Base-by-base conservation (phyloP, 92 coral and sea anemone species). In the Isaurus tuberculatus region DNA sequence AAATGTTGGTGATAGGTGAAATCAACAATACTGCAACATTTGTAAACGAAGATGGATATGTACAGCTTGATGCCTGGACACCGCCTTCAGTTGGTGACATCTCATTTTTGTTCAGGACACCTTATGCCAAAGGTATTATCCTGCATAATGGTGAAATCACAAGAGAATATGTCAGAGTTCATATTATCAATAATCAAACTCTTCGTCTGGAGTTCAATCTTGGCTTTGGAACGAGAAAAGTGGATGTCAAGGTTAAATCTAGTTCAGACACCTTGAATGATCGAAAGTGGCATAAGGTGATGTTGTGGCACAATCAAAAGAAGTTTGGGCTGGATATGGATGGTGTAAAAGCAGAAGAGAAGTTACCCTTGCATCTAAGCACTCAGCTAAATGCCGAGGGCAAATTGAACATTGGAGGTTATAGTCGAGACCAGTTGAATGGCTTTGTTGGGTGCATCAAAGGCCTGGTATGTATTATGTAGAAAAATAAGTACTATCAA, bases 361-460 rank as follows among this genome's bases (percentile, higher is more conserved):
- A 14, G 28, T 78, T 87, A 46, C 94, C 93, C 1, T 61, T 93
- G 51, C 88, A 89, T 75, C 20, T 37, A 9, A 83, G 92, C 65
- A 89, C 87, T 42, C 89, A 93, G 42, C 83, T 93, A 57, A 89
- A 93, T 58, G 57, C 89, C 33, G 90, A 68, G 10, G 84, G 83
- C 46, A 42, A 84, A n/a, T 69, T 93, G 53, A 44, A 49, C 64
- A 85, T 93, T 78, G 98, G 95, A 25, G 86, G 90, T 8, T 84
- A 87, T 77, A 87, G 86, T 42, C 85, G 58, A n/a, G 94, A 88
- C 15, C 68, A 80, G 63, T 15, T 90, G 49, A 27, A 84, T 74
- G 98, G 98, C 64, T 91, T 93, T 85, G 93, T 93, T 34, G 98
- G 98, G 30, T 91, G 94, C 75, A 93, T 93, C 17, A 90, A 92